Percentiles rank a stretch among this genome's conserved stretches.
Evolutionary conservation across 2,113 vertebrate species (phyloP).

Genomic region (Gallinago media): DNA sequence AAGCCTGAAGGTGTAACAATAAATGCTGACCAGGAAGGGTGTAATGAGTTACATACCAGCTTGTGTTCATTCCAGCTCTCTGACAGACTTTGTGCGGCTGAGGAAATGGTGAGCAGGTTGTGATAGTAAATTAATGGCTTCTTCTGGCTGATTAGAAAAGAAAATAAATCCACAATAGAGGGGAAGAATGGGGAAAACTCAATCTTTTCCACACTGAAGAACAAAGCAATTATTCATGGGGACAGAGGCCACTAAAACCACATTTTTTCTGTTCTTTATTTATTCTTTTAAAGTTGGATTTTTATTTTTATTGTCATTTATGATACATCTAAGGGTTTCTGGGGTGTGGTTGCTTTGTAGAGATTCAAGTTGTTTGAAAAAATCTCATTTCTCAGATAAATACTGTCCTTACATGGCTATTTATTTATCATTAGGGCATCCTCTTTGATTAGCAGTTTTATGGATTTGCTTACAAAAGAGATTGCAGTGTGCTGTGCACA

Average conservation of each 20-base stretch:
- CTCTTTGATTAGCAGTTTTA: not conserved
- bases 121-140: conserved; percentile 17
- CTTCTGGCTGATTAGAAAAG: not conserved
- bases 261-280: not conserved
- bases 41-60: not conserved
- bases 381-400: not conserved
- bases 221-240: not conserved
- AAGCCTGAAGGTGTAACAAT: conserved; percentile 45
- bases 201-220: not conserved
- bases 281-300: not conserved
- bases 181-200: not conserved
- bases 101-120: conserved; percentile 50
- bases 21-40: conserved; percentile 40
- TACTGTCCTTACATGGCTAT: not conserved
- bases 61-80: not conserved
- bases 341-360: not conserved
- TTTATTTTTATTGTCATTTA: not conserved
- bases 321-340: not conserved
- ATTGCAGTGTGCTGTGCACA: not conserved
- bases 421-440: not conserved
- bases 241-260: not conserved
- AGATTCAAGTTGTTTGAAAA: not conserved
- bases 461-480: not conserved
- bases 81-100: not conserved
- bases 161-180: not conserved